Evolutionary conservation across 2,888 invertebrate species (phyloP), one percentile per base, ranked within the genome.

Genomic region (Tubulanus polymorphus): DNA sequence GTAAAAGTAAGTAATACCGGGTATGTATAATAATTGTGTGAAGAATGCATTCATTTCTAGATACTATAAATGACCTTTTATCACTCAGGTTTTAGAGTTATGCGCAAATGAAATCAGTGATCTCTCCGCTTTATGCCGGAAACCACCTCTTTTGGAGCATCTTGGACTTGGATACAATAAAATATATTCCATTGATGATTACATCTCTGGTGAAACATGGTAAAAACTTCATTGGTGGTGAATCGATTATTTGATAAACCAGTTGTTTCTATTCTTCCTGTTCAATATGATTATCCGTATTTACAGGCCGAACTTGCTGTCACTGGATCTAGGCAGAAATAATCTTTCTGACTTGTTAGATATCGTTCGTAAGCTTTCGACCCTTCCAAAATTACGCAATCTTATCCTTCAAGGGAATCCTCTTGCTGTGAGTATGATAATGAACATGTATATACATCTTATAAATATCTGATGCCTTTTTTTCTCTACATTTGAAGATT

Each of bases 381-480:
- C 74, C 1, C 61, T 78, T 10, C 72, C 74, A 28, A 73, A 73
- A 58, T 63, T 78, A 6, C 51, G 73, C 25, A 76, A 75, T 54
- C 68, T 78, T 10, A 63, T 76, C 27, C 57, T 76, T 26, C 66
- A 69, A 54, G 77, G 78, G 51, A 78, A 78, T 57, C 78, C 78
- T 32, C 56, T 78, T 3, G 64, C 73, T 15, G 78, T 78, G 63
- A 67, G 74, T 65, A 25, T 20, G 12, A 6, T 12, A 10, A 26
- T 48, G 25, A 1, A 20, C 18, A 5, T 18, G 20, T 35, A 49
- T n/a, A 6, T 51, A 1, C n/a, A 3, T 23, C 20, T 50, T 37
- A 23, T 3, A 8, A 18, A 26, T 48, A 10, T 51, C 15, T 18
- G 3, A 51, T 27, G 1, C n/a, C 10, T 32, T 48, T 25, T 8